Conservation (phyloP, 2,888 invertebrate species). For the Andrena flavipes region DNA sequence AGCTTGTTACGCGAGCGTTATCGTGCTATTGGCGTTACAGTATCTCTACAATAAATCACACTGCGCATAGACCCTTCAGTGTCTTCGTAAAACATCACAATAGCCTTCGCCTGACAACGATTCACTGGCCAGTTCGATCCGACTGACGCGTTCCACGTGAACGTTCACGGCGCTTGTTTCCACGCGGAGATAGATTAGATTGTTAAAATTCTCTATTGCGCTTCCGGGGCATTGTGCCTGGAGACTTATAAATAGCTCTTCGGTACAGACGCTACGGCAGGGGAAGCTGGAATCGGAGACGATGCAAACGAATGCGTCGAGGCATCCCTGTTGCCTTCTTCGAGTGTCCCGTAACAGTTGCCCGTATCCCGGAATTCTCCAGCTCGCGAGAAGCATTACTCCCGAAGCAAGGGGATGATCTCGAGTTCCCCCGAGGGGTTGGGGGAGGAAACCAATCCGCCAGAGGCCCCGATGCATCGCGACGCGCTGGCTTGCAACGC, state of each 20-base stretch:
- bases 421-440: neutral
- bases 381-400: neutral
- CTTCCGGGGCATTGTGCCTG: no score
- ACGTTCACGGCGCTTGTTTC: neutral
- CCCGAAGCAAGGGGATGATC: conserved; percentile 16
- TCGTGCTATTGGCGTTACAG: conserved; percentile 26
- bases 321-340: no score
- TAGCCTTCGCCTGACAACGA: conserved; percentile 8
- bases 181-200: neutral
- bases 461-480: conserved; percentile 1
- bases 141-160: neutral
- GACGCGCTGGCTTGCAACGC: neutral
- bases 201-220: neutral
- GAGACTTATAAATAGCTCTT: no score
- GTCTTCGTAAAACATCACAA: conserved; percentile 44
- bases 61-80: neutral
- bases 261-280: no score
- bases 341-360: neutral
- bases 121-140: conserved; percentile 9
- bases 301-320: no score
- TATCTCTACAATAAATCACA: conserved; percentile 54
- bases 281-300: no score
- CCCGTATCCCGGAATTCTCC: neutral
- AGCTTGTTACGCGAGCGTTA: conserved; percentile 39
- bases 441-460: conserved; percentile 8